Evolutionary conservation across 2,888 invertebrate species (phyloP), one percentile per base, ranked within the genome.

Genomic region (Barypeithes pellucidus): DNA sequence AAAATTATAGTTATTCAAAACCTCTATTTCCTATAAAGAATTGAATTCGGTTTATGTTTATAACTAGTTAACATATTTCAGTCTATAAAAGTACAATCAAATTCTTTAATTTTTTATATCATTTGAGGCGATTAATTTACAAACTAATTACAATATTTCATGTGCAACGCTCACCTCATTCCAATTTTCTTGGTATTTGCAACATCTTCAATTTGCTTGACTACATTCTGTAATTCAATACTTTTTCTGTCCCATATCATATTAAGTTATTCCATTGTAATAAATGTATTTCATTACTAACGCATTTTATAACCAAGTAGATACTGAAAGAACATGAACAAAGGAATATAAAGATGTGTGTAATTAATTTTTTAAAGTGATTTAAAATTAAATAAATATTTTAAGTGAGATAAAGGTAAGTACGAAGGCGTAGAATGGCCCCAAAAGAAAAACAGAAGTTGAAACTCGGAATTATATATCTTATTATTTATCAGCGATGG

Each of bases 81-180:
- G 24, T 14, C 24, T 1, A 50, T 52, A n/a, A n/a, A n/a, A n/a
- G n/a, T n/a, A n/a, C n/a, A n/a, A n/a, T n/a, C n/a, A n/a, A n/a
- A n/a, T n/a, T n/a, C 33, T 14, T 54, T 54, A 50, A 54, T 54
- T 24, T 33, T 54, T 33, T 33, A 33, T 33, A 54, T 29, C 14
- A 2, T 54, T 54, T 57, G 18, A 57, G 11, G 1, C 16, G 3
- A 57, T 36, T 57, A 57, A 11, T 57, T 33, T 57, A 18, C 54
- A 57, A 57, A 24, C 14, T 57, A 57, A 57, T 57, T 57, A 57
- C 33, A 33, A 33, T 57, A 18, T 18, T 29, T 33, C 1, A 18
- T 57, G 54, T 57, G 54, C 54, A 57, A 57, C 8, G 18, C 33
- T 57, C 54, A 57, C 54, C 54, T 57, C 33, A 57, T 33, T 57